Evolutionary conservation across 2,113 vertebrate species (phyloP).

Genomic region (Phylloscopus whistleri): DNA sequence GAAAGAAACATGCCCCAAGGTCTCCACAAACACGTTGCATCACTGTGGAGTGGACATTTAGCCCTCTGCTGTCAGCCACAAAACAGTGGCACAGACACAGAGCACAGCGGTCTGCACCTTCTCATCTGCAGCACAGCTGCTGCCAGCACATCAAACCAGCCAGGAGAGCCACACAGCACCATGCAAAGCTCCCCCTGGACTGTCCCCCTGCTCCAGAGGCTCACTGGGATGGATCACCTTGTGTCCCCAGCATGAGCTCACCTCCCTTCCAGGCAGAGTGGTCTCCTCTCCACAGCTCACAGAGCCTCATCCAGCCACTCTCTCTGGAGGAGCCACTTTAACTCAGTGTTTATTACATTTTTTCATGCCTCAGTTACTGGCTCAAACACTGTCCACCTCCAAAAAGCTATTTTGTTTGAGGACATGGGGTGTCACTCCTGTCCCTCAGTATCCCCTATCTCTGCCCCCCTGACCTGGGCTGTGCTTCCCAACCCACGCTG

Average conservation of each 20-base stretch:
- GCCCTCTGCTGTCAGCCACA: neutral
- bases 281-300: neutral
- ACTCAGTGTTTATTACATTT: neutral
- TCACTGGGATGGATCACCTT: neutral
- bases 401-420: neutral
- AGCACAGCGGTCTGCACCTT: fast-evolving
- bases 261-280: neutral
- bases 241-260: fast-evolving
- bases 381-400: neutral
- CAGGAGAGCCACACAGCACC: neutral
- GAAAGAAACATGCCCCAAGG: neutral
- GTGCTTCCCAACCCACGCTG: fast-evolving
- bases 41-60: neutral
- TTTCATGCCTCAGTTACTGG: neutral
- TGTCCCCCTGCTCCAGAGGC: neutral
- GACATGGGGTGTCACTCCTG: fast-evolving
- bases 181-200: too few species aligned
- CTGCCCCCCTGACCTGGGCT: neutral
- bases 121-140: neutral
- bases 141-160: neutral
- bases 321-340: neutral
- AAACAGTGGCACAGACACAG: neutral
- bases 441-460: fast-evolving
- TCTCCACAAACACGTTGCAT: neutral
- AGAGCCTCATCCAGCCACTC: fast-evolving